These are phyloP conservation scores for Pachycephus smyrnensis DNA, from an alignment of 2,888 invertebrate species.

Conservation along the genomic window DNA sequence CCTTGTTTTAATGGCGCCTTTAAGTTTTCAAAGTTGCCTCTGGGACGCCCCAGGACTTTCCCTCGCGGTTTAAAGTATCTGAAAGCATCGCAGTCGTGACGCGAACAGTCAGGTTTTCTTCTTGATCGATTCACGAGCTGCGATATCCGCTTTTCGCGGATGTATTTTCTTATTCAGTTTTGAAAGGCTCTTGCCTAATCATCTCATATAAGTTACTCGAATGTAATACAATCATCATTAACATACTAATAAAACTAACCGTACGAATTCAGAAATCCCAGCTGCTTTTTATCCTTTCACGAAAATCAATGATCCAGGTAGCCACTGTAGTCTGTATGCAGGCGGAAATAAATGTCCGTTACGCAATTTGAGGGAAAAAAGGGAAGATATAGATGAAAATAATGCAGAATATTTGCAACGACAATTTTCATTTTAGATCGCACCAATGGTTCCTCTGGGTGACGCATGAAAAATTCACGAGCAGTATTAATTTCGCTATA, in stretches of 20 bases:
- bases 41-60: slow-evolving; percentile 39
- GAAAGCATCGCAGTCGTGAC: slow-evolving; percentile 47
- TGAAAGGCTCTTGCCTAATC: slow-evolving; percentile 53
- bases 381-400: not conserved
- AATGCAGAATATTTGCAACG: not conserved
- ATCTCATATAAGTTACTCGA: slow-evolving; percentile 55
- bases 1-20: slow-evolving; percentile 41
- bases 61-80: slow-evolving; percentile 45
- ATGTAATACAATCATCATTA: slow-evolving; percentile 61
- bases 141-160: slow-evolving; percentile 46
- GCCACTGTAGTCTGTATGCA: not conserved
- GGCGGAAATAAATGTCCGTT: not conserved
- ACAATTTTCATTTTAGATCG: not conserved
- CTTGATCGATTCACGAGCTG: slow-evolving; percentile 43
- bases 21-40: slow-evolving; percentile 44
- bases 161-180: slow-evolving; percentile 60
- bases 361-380: not conserved
- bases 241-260: slow-evolving; percentile 52
- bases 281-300: not conserved
- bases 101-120: slow-evolving; percentile 36
- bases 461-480: not conserved
- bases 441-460: not conserved
- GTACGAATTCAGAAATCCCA: slow-evolving; percentile 3
- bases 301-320: not conserved
- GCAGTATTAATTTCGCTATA: not conserved